Conservation (phyloP, 2,797 vertebrate genomes). For the Rhincodon typus region DNA sequence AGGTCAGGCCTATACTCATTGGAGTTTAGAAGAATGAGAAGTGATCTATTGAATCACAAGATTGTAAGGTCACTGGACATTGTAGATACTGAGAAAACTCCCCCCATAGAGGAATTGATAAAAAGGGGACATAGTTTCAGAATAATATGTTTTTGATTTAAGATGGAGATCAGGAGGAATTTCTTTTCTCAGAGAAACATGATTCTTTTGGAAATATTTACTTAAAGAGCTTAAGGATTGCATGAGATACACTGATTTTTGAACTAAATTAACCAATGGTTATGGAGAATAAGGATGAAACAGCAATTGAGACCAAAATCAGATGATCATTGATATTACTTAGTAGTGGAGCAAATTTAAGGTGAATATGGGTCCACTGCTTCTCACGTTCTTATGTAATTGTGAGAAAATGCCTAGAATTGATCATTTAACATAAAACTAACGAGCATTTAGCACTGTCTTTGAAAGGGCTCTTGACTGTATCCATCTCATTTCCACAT, state of each 20-base stretch:
- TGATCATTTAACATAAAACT: background rate
- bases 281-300: too few relatives aligned
- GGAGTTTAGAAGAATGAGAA: background rate
- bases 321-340: too few relatives aligned
- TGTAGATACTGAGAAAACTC: background rate
- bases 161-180: too few relatives aligned
- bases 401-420: background rate
- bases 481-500: background rate
- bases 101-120: background rate
- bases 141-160: too few relatives aligned
- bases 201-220: background rate
- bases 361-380: too few relatives aligned
- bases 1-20: background rate
- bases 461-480: background rate
- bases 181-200: too few relatives aligned
- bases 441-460: background rate
- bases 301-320: too few relatives aligned
- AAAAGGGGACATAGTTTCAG: background rate
- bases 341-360: too few relatives aligned
- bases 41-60: background rate
- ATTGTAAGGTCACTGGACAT: background rate
- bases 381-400: background rate
- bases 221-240: too few relatives aligned
- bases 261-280: too few relatives aligned
- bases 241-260: too few relatives aligned